A percentile compares a stretch with the other conserved stretches of the same genome.
phyloP scores from a whole-genome alignment of 1,140 invertebrate genomes.

The Drosophila suzukii region DNA sequence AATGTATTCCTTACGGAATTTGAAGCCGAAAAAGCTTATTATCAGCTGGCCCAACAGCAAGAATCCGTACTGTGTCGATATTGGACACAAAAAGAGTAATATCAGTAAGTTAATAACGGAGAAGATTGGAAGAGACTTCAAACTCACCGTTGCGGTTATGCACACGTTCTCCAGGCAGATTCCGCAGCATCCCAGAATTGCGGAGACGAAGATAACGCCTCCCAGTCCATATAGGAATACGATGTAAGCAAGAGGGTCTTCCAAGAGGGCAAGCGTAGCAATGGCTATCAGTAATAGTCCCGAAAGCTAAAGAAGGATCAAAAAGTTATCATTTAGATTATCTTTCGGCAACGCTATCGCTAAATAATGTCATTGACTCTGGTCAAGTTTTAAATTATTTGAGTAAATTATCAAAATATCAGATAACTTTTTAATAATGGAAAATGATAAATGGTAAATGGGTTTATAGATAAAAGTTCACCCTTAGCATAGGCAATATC shows the following conservation, averaged over 20 bases:
- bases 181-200: constrained; percentile 75
- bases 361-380: constrained; percentile 14
- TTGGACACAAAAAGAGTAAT: neutral
- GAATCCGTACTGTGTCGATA: constrained; percentile 60
- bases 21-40: no score
- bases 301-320: constrained; percentile 47
- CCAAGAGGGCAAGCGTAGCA: constrained; percentile 44
- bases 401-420: neutral
- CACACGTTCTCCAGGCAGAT: constrained; percentile 75
- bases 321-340: constrained; percentile 25
- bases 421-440: neutral
- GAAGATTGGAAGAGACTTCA: neutral
- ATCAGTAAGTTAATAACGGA: neutral
- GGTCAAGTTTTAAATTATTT: neutral
- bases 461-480: no score
- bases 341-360: neutral
- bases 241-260: constrained; percentile 55
- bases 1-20: no score
- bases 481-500: no score
- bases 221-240: constrained; percentile 60
- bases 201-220: constrained; percentile 61
- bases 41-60: constrained; percentile 55
- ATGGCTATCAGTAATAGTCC: constrained; percentile 61
- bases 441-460: no score
- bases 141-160: constrained; percentile 73